Conservation (phyloP, 1,140 invertebrate genomes). For the Psilanteris sp. region DNA sequence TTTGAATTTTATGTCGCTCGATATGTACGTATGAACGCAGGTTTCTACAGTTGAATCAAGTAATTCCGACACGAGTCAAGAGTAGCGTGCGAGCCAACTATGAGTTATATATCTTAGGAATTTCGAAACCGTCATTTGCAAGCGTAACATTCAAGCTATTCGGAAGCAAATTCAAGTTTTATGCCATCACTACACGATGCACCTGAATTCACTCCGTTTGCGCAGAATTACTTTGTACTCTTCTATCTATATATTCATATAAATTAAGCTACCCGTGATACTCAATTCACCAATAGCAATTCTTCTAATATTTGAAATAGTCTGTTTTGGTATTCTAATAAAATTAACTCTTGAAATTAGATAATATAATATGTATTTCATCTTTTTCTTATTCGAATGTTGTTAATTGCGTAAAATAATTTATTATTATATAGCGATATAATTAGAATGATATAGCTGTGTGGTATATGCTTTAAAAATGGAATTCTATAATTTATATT, state of each 20-base stretch:
- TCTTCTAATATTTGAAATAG: constrained; percentile 3
- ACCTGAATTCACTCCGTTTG: constrained; percentile 59
- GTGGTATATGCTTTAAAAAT: too few relatives aligned
- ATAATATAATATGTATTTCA: too few relatives aligned
- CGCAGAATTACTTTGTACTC: constrained; percentile 32
- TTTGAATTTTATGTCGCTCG: constrained; percentile 73
- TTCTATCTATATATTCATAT: constrained; percentile 51
- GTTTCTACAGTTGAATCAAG: constrained; percentile 69
- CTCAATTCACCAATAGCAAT: constrained; percentile 25
- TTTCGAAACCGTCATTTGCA: constrained; percentile 72
- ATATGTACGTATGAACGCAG: constrained; percentile 69
- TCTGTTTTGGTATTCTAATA: too few relatives aligned
- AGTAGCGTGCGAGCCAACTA: constrained; percentile 66
- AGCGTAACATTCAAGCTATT: constrained; percentile 69
- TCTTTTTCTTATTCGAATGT: too few relatives aligned
- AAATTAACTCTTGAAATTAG: too few relatives aligned
- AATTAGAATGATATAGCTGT: too few relatives aligned
- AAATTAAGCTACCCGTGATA: constrained; percentile 35
- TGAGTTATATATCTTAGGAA: constrained; percentile 69
- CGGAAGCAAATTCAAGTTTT: constrained; percentile 74
- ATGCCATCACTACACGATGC: constrained; percentile 63
- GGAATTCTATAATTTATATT: too few relatives aligned
- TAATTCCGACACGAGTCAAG: constrained; percentile 71
- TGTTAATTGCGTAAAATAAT: too few relatives aligned
- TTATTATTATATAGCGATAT: too few relatives aligned